phyloP scores from a whole-genome alignment of 2,113 vertebrate genomes.

The Haliaeetus leucogaster region DNA sequence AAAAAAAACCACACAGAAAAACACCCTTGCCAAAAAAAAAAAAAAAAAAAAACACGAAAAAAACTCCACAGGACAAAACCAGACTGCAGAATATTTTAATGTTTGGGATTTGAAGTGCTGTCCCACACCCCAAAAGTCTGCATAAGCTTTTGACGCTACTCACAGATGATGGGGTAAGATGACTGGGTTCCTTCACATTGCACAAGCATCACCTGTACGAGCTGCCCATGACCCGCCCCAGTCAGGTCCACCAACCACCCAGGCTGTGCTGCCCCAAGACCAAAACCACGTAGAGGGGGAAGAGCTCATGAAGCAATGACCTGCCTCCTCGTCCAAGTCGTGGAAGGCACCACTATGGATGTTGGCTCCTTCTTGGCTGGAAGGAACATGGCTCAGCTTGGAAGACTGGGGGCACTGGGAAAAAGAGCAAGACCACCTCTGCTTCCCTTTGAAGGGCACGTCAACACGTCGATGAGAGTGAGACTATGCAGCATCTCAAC shows the following conservation, averaged over 20 bases:
- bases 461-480: background rate
- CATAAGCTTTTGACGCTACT: background rate
- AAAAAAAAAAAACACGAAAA: background rate
- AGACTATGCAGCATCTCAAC: rapidly evolving
- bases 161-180: background rate
- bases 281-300: background rate
- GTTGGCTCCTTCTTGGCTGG: rapidly evolving
- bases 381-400: background rate
- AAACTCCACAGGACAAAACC: rapidly evolving
- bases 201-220: background rate
- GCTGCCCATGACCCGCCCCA: background rate
- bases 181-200: background rate
- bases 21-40: background rate
- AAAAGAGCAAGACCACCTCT: background rate
- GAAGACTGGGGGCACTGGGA: background rate
- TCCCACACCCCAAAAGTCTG: background rate
- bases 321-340: background rate
- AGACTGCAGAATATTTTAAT: background rate
- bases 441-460: background rate
- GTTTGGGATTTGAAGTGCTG: background rate
- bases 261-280: background rate
- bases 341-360: background rate
- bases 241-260: background rate
- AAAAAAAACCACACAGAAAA: background rate
- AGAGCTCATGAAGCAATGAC: background rate